These are phyloP conservation scores for Drosophila kuntzei DNA, from an alignment of 2,888 invertebrate genomes.

Conservation along the genomic window DNA sequence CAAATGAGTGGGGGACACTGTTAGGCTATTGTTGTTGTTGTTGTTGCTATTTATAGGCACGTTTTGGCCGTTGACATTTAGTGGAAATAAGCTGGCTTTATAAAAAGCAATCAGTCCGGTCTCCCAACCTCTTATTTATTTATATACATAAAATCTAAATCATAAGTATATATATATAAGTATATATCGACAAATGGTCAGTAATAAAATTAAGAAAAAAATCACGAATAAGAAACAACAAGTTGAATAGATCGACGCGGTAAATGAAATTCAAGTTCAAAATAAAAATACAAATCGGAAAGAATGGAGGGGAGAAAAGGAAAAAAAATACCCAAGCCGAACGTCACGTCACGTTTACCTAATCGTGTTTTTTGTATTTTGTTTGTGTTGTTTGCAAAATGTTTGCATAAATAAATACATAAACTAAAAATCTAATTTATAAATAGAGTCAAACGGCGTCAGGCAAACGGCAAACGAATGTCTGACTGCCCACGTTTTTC, in stretches of 20 bases:
- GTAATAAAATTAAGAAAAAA: conserved; percentile 11
- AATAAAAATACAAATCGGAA: conserved; percentile 41
- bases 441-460: conserved; percentile 48
- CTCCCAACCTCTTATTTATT: conserved; percentile 30
- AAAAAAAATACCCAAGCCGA: conserved; percentile 26
- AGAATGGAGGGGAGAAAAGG: conserved; percentile 1
- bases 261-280: conserved; percentile 68
- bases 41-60: conserved; percentile 62
- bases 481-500: conserved; percentile 73
- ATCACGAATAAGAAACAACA: conserved; percentile 12
- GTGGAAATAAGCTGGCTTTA: conserved; percentile 45
- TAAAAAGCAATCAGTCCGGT: conserved; percentile 45
- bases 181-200: conserved; percentile 13
- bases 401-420: conserved; percentile 63
- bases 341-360: conserved; percentile 73
- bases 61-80: conserved; percentile 73
- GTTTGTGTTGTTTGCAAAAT: conserved; percentile 32
- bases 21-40: conserved; percentile 27
- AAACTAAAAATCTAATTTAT: conserved; percentile 57
- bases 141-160: conserved; percentile 12
- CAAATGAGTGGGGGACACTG: conserved; percentile 35
- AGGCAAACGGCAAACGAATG: conserved; percentile 29
- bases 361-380: conserved; percentile 63
- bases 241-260: conserved; percentile 30
- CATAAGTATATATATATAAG: conserved; percentile 31